Conservation (phyloP, 2,113 vertebrate species). For the Poeciliopsis retropinna region DNA sequence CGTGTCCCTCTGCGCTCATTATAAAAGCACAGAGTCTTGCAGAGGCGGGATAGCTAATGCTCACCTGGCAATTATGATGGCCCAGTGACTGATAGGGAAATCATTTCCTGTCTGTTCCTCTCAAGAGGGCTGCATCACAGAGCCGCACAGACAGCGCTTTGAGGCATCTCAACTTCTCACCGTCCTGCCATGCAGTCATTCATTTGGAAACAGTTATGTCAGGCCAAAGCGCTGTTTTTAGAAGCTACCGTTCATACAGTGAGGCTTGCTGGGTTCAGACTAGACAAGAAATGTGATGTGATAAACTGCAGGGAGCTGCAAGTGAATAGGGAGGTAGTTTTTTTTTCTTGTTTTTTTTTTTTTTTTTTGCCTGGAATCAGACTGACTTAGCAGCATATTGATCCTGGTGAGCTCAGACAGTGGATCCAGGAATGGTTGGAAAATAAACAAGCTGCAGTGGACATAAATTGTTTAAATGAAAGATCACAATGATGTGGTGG, state of each 20-base stretch:
- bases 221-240: conserved; percentile 62
- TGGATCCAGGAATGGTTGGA: conserved; percentile 35
- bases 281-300: conserved; percentile 40
- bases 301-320: conserved; percentile 40
- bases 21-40: conserved; percentile 63
- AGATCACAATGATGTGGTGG: not conserved
- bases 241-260: conserved; percentile 49
- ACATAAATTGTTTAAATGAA: conserved; percentile 14
- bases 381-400: conserved; percentile 55
- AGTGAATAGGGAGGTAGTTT: conserved; percentile 27
- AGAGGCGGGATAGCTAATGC: conserved; percentile 44
- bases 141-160: conserved; percentile 49
- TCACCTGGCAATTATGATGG: conserved; percentile 73
- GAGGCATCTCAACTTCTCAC: conserved; percentile 55
- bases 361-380: conserved; percentile 38
- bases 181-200: conserved; percentile 52
- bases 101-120: conserved; percentile 46
- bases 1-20: conserved; percentile 71
- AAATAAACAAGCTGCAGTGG: conserved; percentile 16
- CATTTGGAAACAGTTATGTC: conserved; percentile 63
- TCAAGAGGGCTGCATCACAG: conserved; percentile 40
- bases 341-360: not conserved
- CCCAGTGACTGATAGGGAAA: conserved; percentile 57
- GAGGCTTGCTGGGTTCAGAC: conserved; percentile 28
- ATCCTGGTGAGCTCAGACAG: conserved; percentile 49